Base-by-base conservation (phyloP, 2,797 vertebrate species). In the Coregonus suidteri region DNA sequence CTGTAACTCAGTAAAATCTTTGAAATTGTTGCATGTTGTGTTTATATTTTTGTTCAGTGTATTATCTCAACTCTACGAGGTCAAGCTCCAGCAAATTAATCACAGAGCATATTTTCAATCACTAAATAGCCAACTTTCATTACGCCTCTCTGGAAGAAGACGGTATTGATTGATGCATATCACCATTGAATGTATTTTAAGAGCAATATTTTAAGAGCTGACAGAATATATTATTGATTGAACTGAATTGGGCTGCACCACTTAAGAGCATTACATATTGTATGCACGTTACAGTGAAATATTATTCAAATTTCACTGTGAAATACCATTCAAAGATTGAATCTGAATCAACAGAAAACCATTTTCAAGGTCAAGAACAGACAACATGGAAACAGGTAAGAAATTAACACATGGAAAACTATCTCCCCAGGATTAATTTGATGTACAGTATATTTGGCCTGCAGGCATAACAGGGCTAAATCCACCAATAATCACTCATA, bases 21-120 rank as follows among this genome's bases (percentile, higher is more conserved):
- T 13, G 41, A 47, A 47, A 47, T 47, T 47, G 41, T 47, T 47
- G 41, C 41, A 11, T 47, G 41, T 47, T 47, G 41, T 13, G 41
- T 47, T 47, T 47, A 47, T 47, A 47, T 47, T 47, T 47, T 47
- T 47, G 9, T 47, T 47, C 0, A 35, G 77, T 82, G 69, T 78
- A 88, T 88, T 80, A 88, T 86, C 88, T 87, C 74, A 81, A 86
- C 84, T 87, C 56, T 73, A 83, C 84, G 37, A 91, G 88, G 90
- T 89, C 86, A 90, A 87, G 87, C 75, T 86, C 85, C 81, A 73
- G 70, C 77, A 89, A 79, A 78, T 79, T 84, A 86, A 86, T 91
- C 53, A 67, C 0, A 0, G 6, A 16, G 81, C 79, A 74, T 56
- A 56, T 54, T 47, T 41, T 41, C n/a, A 37, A 79, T 81, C 79